phyloP scores from a whole-genome alignment of 92 coral and sea anemone genomes.

The Porites cylindrica region DNA sequence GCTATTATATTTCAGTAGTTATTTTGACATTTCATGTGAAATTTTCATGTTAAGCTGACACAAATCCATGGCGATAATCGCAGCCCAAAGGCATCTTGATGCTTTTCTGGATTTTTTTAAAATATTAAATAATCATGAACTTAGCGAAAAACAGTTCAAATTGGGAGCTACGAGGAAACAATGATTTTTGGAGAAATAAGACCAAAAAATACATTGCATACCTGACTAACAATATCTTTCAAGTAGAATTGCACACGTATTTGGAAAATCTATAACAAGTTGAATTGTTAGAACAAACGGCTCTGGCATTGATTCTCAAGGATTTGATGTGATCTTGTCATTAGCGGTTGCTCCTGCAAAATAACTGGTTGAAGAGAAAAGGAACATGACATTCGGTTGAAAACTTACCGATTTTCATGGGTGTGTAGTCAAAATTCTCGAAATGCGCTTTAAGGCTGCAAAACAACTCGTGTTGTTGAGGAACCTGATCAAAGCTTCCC shows the following conservation, averaged over 20 bases:
- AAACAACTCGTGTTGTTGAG: neutral
- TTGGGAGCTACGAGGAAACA: neutral
- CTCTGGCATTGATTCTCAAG: neutral
- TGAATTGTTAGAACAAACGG: neutral
- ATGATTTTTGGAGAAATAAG: neutral
- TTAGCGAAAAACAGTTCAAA: neutral
- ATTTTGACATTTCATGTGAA: neutral
- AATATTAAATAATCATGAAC: neutral
- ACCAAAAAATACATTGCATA: neutral
- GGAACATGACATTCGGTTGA: neutral
- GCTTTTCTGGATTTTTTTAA: neutral
- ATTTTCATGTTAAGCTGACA: neutral
- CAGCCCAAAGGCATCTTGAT: neutral
- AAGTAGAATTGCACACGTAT: neutral
- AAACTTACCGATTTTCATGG: slow-evolving; percentile 7
- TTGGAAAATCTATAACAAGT: neutral
- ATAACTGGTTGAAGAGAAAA: neutral
- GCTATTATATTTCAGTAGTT: neutral
- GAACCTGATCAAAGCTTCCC: neutral
- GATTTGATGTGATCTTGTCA: neutral
- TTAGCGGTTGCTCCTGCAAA: neutral
- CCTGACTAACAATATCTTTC: too few species aligned
- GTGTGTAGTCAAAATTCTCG: neutral
- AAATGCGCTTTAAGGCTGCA: neutral
- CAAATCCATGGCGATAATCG: neutral